Percentiles rank a stretch among this genome's conserved stretches.
phyloP scores from a whole-genome alignment of 1,140 invertebrate genomes.

The Caenorhabditis brenneri region DNA sequence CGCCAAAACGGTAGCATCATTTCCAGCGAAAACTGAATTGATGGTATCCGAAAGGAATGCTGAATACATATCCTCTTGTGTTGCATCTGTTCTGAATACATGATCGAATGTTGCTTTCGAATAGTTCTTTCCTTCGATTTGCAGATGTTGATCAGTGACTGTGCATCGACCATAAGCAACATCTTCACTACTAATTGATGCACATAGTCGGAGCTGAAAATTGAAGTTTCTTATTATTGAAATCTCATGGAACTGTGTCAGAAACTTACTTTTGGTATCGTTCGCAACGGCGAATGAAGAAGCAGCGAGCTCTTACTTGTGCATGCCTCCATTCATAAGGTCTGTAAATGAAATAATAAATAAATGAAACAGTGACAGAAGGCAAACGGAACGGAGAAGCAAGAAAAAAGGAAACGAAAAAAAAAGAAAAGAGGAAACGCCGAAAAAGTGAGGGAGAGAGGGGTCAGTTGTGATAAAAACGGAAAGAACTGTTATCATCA shows the following conservation, averaged over 20 bases:
- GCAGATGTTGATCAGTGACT: conserved; percentile 29
- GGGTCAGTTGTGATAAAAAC: conserved; percentile 24
- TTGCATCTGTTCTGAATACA: conserved; percentile 40
- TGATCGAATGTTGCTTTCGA: conserved; percentile 43
- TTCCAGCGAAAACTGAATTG: conserved; percentile 44
- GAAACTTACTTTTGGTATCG: conserved; percentile 37
- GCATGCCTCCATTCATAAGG: conserved; percentile 41
- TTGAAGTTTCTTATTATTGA: not conserved
- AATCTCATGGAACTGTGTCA: not conserved
- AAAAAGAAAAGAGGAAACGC: not conserved
- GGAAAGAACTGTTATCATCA: conserved; percentile 19
- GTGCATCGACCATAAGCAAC: conserved; percentile 11
- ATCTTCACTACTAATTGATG: conserved; percentile 27
- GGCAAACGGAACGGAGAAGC: not conserved
- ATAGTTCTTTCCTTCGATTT: conserved; percentile 45
- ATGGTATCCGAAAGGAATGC: conserved; percentile 33
- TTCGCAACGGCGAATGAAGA: conserved; percentile 46
- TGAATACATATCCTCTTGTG: conserved; percentile 27
- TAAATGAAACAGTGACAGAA: not conserved
- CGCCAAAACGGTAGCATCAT: conserved; percentile 34
- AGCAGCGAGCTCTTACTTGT: conserved; percentile 36
- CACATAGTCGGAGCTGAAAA: conserved; percentile 45
- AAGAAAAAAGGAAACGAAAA: not conserved
- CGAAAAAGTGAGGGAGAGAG: conserved; percentile 21
- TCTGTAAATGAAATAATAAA: not conserved